Evolutionary conservation across 2,113 vertebrate species (phyloP), one percentile per base, ranked within the genome.

Genomic region (Malurus elegans): DNA sequence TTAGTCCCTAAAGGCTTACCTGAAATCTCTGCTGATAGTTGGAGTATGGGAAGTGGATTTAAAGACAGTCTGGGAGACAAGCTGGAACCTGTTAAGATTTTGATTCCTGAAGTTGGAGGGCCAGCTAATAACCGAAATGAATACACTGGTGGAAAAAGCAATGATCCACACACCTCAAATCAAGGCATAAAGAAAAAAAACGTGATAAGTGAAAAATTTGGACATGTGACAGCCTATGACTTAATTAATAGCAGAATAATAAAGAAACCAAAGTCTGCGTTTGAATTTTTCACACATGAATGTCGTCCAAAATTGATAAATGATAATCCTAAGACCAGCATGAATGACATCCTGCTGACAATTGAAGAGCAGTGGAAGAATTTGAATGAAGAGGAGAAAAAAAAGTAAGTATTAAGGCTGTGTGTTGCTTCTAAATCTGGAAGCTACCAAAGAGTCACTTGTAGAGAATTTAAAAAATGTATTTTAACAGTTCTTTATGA

Each of bases 331-430:
- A 97, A 97, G 81, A 96, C 97, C 85, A 97, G 97, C 82, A 96
- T 98, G 87, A 98, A 98, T 94, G 98, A 98, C 79, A 97, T 99
- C 95, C 97, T 97, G 93, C 14, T 79, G 92, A 88, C 97, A 58
- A 91, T 98, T 88, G 98, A 98, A 94, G 97, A 98, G 91, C 98
- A 97, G 95, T 99, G 99, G 99, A 98, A 99, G 97, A 98, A 98
- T 97, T 94, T 99, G 93, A 97, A 89, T 94, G 98, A 98, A 97
- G 98, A 99, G 84, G 98, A 98, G 69, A 98, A 98, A 95, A 97
- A 97, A 83, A 98, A 98, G 99, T 99, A 98, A 99, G 99, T 99
- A 96, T 98, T 98, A 97, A 98, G 98, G 97, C 96, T 94, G 53
- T 96, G 85, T 97, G 96, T 98, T 96, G 95, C 92, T 95, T 80